These are phyloP conservation scores for Sphaeridia pumilis DNA, from an alignment of 2,888 invertebrate genomes.

Conservation along the genomic window DNA sequence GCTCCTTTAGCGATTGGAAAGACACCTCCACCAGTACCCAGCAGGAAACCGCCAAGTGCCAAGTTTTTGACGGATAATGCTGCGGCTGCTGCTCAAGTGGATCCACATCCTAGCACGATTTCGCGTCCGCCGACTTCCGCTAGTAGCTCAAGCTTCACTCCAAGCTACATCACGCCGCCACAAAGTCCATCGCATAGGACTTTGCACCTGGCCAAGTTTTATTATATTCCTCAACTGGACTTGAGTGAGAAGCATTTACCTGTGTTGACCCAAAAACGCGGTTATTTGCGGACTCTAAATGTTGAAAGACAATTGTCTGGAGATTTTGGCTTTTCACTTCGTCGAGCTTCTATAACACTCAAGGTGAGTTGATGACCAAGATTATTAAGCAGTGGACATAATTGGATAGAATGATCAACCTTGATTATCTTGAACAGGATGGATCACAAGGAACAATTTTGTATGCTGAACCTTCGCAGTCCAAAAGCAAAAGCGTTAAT, in stretches of 20 bases:
- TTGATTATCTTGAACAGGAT: slow-evolving; percentile 17
- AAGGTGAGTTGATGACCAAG: slow-evolving; percentile 15
- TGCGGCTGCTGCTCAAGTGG: slow-evolving; percentile 8
- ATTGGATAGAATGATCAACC: not conserved
- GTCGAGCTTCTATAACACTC: slow-evolving; percentile 61
- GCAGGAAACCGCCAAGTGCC: slow-evolving; percentile 16
- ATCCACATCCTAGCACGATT: not conserved
- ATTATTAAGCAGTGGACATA: not conserved
- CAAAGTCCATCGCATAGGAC: slow-evolving; percentile 32
- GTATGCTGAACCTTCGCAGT: slow-evolving; percentile 30
- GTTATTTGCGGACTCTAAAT: slow-evolving; percentile 23
- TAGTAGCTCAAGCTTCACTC: slow-evolving; percentile 54
- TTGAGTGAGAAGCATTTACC: slow-evolving; percentile 26
- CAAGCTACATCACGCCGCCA: slow-evolving; percentile 39
- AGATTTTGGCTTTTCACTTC: slow-evolving; percentile 86
- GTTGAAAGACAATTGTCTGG: slow-evolving; percentile 53
- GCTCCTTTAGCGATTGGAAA: slow-evolving; percentile 17
- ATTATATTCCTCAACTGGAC: slow-evolving; percentile 29
- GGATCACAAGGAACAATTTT: slow-evolving; percentile 24
- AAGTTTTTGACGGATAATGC: slow-evolving; percentile 21
- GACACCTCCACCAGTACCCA: slow-evolving; percentile 30
- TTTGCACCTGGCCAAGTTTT: slow-evolving; percentile 30
- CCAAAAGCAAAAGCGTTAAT: slow-evolving; percentile 19
- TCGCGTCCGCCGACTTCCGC: slow-evolving; percentile 55
- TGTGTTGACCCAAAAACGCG: slow-evolving; percentile 15